Evolutionary conservation across 2,113 vertebrate genomes (phyloP), one percentile per base, ranked within the genome.

Genomic region (Chionodraco myersi): DNA sequence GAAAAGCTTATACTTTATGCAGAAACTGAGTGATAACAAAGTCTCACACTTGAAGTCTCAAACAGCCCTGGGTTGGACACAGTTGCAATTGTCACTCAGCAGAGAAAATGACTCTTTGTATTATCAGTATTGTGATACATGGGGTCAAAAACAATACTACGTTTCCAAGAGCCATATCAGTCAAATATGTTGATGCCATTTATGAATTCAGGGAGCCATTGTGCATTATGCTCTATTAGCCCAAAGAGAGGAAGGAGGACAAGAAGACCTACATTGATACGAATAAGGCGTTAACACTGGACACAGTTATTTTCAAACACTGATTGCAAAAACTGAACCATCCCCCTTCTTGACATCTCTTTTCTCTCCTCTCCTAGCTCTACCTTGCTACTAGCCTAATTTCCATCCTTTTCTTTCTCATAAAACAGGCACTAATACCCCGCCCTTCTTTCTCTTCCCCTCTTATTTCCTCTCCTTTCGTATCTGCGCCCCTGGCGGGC

Each of bases 401-500:
- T 34, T 53, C 44, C 15, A 9, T 51, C 0, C 36, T 69, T 26
- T 64, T 75, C 51, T 51, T 63, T 77, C 48, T 71, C 41, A 80
- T 48, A 56, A 80, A 85, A 80, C 52, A 44, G 71, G 30, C 53
- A 53, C 66, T 49, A 72, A 75, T 34, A 79, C 75, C 80, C 60
- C 48, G 15, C 51, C 52, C 62, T 76, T 59, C 54, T 57, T n/a
- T 66, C 68, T 49, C 75, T 72, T 53, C 23, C 34, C 36, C 65
- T 80, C 23, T 72, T 88, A 75, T 64, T 85, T 86, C 78, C 72
- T 83, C 56, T 80, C 59, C 54, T 86, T 85, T 82, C 82, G 83
- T 89, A 86, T 90, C 86, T 79, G 74, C 60, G 21, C 34, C 80
- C 83, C 86, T 84, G 63, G 87, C 88, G 88, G 65, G 78, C 21